Base-by-base conservation (phyloP, 2,888 invertebrate species). In the Eristalis pertinax region DNA sequence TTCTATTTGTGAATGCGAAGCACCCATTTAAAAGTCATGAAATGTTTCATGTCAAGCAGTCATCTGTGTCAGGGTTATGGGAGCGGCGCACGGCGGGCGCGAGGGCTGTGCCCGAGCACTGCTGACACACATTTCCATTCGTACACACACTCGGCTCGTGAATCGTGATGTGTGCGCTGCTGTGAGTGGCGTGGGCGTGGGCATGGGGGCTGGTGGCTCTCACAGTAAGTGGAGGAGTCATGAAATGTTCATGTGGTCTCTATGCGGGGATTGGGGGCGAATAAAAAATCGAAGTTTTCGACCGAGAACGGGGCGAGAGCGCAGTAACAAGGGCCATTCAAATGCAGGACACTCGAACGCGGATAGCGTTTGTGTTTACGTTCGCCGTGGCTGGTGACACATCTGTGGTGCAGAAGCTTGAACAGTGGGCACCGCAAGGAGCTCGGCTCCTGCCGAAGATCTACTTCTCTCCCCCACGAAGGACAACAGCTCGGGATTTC, bases 1-100 rank as follows among this genome's bases (percentile, higher is more conserved):
- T 60, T 81, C 41, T 81, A 62, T 81, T 85, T 77, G 58, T 64
- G 70, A 82, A 70, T 78, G 82, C 82, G 78, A 74, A 67, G 74
- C 78, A 63, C 78, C 77, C 82, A 75, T 82, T 86, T 78, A 82
- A 81, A 82, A 86, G 78, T 86, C 85, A 86, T 82, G 85, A 70
- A 86, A 86, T 82, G 82, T 86, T 86, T 86, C 85, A 86, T 86
- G 85, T 86, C 78, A 86, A 82, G 85, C 78, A 86, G 78, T 78
- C 85, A 86, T 86, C 85, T 86, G 78, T 86, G 85, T 82, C 85
- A 86, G 78, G 85, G 85, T 86, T 86, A 78, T 19, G 50, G 50
- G 50, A 50, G 50, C 50, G 50, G 50, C 50, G 38, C 19, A 8
- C 50, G 19, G 50, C 50, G 38, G 50, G 19, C 50, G 19, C 1